Percentiles rank a stretch among this genome's conserved stretches.
phyloP scores from a whole-genome alignment of 2,797 vertebrate species.

The Falco peregrinus region DNA sequence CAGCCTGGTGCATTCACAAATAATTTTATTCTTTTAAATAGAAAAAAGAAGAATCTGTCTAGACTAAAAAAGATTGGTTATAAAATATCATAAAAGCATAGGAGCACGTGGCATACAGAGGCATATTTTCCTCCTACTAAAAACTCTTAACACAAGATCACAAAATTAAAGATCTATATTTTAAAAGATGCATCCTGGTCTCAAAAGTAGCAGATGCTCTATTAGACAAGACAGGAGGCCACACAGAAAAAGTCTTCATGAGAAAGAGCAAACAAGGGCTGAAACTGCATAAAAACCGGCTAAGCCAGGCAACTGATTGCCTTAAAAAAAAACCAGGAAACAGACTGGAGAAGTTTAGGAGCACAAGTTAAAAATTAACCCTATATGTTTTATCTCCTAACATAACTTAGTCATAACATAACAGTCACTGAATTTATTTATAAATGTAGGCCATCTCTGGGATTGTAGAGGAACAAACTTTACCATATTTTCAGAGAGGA shows the following conservation, averaged over 20 bases:
- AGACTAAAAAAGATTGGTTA: constrained; percentile 63
- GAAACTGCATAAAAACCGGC: constrained; percentile 28
- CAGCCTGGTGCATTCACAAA: constrained; percentile 49
- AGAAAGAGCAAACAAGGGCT: not conserved
- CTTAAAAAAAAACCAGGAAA: not conserved
- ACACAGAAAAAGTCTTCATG: not conserved
- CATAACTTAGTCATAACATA: not conserved
- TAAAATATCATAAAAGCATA: constrained; percentile 60
- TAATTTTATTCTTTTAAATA: constrained; percentile 7
- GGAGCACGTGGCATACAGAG: not conserved
- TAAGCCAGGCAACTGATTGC: constrained; percentile 54
- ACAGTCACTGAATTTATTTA: not conserved
- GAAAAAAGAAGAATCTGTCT: constrained; percentile 47
- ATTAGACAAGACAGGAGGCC: constrained; percentile 1
- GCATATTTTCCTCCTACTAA: not conserved
- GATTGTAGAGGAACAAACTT: not conserved
- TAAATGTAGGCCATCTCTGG: not conserved
- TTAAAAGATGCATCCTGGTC: constrained; percentile 27
- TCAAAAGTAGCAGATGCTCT: not conserved
- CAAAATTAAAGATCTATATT: constrained; percentile 16
- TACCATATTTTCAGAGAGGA: not conserved
- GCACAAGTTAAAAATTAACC: not conserved
- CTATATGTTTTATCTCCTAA: not conserved
- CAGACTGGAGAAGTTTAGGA: not conserved
- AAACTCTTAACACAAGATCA: constrained; percentile 36